Conservation (phyloP, 2,888 invertebrate species). For the Apodemia hepburni region DNA sequence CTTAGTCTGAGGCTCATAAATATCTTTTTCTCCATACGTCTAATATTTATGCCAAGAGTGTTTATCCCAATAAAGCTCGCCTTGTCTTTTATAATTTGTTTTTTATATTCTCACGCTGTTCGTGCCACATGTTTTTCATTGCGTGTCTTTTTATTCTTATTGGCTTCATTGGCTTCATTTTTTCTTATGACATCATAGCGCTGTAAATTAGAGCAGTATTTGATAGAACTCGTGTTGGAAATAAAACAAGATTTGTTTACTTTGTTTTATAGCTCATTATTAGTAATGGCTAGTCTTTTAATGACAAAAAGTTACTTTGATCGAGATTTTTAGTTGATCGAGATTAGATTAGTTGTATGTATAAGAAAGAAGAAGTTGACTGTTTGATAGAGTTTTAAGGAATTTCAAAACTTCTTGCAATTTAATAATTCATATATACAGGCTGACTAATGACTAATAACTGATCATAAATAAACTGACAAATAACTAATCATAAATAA, state of each 20-base stretch:
- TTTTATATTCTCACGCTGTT: conserved; percentile 70
- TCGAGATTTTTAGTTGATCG: background rate
- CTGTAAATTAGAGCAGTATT: conserved; percentile 68
- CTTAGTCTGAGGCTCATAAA: conserved; percentile 2
- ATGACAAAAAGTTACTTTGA: conserved; percentile 13
- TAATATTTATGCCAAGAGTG: conserved; percentile 29
- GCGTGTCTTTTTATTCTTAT: conserved; percentile 62
- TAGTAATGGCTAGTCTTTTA: conserved; percentile 29
- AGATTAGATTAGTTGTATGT: background rate
- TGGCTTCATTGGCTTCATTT: conserved; percentile 36
- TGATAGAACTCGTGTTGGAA: conserved; percentile 59
- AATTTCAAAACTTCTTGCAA: no score
- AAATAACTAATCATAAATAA: no score
- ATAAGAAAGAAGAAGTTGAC: no score
- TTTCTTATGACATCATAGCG: conserved; percentile 54
- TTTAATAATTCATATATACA: no score
- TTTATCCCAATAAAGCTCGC: conserved; percentile 39
- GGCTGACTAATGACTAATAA: no score
- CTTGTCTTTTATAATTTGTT: conserved; percentile 54
- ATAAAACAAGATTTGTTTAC: conserved; percentile 66
- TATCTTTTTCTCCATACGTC: conserved; percentile 12
- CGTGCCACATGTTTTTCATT: conserved; percentile 68
- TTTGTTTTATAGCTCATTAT: conserved; percentile 44
- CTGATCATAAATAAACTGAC: no score
- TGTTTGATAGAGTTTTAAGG: no score